Evolutionary conservation across 2,888 invertebrate species (phyloP), one percentile per base, ranked within the genome.

Genomic region (Ornithoptera alexandrae): DNA sequence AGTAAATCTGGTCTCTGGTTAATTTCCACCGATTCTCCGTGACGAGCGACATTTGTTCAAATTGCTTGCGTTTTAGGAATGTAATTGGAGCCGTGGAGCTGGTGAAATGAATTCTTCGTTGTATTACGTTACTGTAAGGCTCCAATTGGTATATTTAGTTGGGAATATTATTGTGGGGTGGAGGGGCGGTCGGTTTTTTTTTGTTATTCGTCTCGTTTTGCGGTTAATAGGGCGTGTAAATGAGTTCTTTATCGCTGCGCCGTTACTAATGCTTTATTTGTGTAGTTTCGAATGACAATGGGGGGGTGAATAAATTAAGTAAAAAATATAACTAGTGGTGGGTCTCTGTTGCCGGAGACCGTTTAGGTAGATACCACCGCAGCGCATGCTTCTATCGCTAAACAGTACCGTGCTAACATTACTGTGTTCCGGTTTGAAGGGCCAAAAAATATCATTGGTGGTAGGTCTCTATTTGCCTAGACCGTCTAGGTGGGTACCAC

Each of bases 161-260:
- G 73, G 72, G 74, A n/a, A 24, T 74, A 73, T 74, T 64, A 72
- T 80, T 76, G 81, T 79, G 74, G 77, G 75, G 62, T 76, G 81
- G 78, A 74, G 77, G 75, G 46, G 58, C 80, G 79, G 81, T 81
- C 81, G 39, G 4, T 39, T 39, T 82, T 86, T 87, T 89, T 87
- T 84, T 30, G 5, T 30, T 30, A 30, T 30, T 81, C 86, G 85
- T 86, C 80, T 83, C 86, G 89, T 92, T 91, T 87, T 85, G 86
- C 81, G 86, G 87, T 85, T 92, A 92, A 92, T 86, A 84, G 81
- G 78, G 81, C 92, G 91, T 90, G 84, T 89, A 92, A 92, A 92
- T 92, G 87, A 89, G 90, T 92, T 89, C 90, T 91, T 91, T 92
- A 90, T 89, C 87, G 82, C 76, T 78, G 81, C 83, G 82, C 8